These are phyloP conservation scores for Coecobrya sp. DNA, from an alignment of 2,888 invertebrate genomes.

Conservation along the genomic window DNA sequence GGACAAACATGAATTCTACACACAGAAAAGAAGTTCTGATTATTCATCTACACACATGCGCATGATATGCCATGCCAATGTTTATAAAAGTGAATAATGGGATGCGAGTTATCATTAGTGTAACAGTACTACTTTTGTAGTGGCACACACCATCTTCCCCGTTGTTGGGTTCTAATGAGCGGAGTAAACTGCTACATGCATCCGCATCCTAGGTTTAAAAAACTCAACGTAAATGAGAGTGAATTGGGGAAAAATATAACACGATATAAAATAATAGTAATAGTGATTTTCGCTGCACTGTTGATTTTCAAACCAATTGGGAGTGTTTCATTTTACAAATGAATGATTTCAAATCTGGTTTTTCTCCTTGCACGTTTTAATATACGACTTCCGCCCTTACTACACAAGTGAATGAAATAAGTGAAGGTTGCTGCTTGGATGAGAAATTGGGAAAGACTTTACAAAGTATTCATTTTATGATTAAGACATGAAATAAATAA, in stretches of 20 bases:
- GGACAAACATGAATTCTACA: background rate
- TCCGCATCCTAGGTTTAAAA: background rate
- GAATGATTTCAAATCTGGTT: slow-evolving; percentile 75
- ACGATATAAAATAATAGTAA: background rate
- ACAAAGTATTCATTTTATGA: background rate
- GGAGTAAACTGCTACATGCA: background rate
- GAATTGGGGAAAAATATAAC: slow-evolving; percentile 5
- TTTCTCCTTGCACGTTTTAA: slow-evolving; percentile 74
- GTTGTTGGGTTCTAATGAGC: background rate
- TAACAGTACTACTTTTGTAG: background rate
- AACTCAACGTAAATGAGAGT: slow-evolving; percentile 26
- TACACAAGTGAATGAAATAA: slow-evolving; percentile 41
- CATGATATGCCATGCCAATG: background rate
- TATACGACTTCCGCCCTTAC: slow-evolving; percentile 73
- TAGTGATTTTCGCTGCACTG: slow-evolving; percentile 25
- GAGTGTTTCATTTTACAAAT: slow-evolving; percentile 76
- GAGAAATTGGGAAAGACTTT: background rate
- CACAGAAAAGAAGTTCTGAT: background rate
- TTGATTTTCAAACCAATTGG: slow-evolving; percentile 46
- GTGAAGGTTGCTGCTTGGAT: background rate
- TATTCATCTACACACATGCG: background rate
- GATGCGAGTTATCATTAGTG: background rate
- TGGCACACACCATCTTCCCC: background rate
- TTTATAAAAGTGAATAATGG: background rate
- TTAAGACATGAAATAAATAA: no score